A percentile compares a stretch with the other conserved stretches of the same genome.
Conservation (phyloP, 2,113 vertebrate species). For the Cololabis saira region DNA sequence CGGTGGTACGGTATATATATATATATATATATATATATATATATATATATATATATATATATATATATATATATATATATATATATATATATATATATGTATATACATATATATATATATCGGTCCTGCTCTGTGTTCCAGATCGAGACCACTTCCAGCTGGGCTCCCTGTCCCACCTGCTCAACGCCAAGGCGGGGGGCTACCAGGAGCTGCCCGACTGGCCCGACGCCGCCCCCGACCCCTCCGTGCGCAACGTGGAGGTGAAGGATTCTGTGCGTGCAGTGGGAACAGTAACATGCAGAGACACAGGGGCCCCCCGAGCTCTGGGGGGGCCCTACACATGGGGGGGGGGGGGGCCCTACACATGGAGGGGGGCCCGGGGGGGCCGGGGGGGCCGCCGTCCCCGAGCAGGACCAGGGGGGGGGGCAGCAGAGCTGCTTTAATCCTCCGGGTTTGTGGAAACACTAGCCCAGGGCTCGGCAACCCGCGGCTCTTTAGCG, state of each 20-base stretch:
- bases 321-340: slow-evolving; percentile 43
- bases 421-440: slow-evolving; percentile 31
- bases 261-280: slow-evolving; percentile 90
- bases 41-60: too few species aligned
- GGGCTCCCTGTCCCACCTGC: slow-evolving; percentile 95
- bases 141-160: slow-evolving; percentile 98
- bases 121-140: too few species aligned
- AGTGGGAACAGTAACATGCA: slow-evolving; percentile 84
- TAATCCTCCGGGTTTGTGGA: too few species aligned
- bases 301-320: slow-evolving; percentile 72
- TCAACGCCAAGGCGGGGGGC: slow-evolving; percentile 95
- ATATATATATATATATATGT: too few species aligned
- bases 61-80: too few species aligned
- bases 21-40: too few species aligned
- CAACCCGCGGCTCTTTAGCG: too few species aligned
- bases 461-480: too few species aligned
- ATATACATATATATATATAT: too few species aligned
- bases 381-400: slow-evolving; percentile 63
- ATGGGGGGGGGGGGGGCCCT: slow-evolving; percentile 54
- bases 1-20: too few species aligned
- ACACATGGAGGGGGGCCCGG: slow-evolving; percentile 50
- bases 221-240: slow-evolving; percentile 94
- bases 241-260: slow-evolving; percentile 99
- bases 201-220: slow-evolving; percentile 98
- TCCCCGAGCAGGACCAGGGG: slow-evolving; percentile 57